phyloP scores from a whole-genome alignment of 2,888 invertebrate species.

The Thymelicus sylvestris region DNA sequence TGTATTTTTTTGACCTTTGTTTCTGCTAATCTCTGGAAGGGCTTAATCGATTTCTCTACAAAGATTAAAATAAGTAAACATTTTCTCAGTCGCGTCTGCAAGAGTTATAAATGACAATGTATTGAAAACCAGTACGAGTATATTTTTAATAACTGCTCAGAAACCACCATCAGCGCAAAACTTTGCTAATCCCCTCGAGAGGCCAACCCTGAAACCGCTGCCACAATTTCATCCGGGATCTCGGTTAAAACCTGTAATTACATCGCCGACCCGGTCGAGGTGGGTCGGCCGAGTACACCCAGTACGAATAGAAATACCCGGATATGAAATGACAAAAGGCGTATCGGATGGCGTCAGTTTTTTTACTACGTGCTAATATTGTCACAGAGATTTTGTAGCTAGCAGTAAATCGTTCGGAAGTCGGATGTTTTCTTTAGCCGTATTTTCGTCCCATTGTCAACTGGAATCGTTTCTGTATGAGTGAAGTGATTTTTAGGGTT shows the following conservation, averaged over 20 bases:
- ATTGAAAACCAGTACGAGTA: constrained; percentile 15
- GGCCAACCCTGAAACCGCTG: constrained; percentile 40
- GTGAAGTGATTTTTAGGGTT: background rate
- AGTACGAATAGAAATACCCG: constrained; percentile 43
- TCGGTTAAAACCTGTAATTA: constrained; percentile 62
- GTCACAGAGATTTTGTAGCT: constrained; percentile 37
- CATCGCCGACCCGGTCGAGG: constrained; percentile 53
- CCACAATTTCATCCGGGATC: constrained; percentile 43
- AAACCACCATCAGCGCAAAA: constrained; percentile 40
- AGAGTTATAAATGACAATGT: constrained; percentile 17
- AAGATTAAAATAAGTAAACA: too few relatives aligned
- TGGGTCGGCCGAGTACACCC: constrained; percentile 32
- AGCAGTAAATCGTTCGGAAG: constrained; percentile 14
- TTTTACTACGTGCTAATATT: constrained; percentile 40
- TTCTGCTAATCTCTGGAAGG: too few relatives aligned
- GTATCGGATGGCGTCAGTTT: constrained; percentile 52
- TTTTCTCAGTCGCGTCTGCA: background rate
- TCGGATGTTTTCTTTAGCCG: constrained; percentile 18
- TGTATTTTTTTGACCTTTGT: too few relatives aligned
- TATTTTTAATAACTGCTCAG: constrained; percentile 35
- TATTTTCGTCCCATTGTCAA: constrained; percentile 4
- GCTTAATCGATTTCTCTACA: too few relatives aligned
- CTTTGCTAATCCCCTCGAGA: constrained; percentile 43
- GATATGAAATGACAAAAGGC: constrained; percentile 70
- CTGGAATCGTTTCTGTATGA: background rate